Percentiles rank a stretch among this genome's conserved stretches.
These are phyloP conservation scores for Helogale parvula DNA, from an alignment of 2,113 vertebrate species.

Conservation along the genomic window DNA sequence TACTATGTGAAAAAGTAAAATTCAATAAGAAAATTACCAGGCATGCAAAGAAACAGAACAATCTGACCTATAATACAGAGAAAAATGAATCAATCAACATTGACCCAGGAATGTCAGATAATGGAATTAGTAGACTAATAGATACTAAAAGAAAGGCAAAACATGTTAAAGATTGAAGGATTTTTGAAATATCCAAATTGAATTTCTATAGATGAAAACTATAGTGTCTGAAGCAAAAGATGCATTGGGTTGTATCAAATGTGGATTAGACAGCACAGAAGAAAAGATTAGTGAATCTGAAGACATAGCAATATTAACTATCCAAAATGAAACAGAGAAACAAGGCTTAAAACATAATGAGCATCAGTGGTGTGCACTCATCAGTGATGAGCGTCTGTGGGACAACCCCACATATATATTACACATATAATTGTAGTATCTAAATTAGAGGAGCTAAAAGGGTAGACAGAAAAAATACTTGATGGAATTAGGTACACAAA, in stretches of 20 bases:
- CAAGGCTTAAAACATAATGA: neutral
- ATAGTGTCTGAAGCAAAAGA: neutral
- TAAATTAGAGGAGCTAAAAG: neutral
- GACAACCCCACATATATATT: neutral
- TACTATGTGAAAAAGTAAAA: neutral
- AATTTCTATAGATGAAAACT: neutral
- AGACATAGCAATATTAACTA: neutral
- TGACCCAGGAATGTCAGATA: neutral
- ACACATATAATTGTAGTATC: fast-evolving
- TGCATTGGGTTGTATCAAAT: neutral
- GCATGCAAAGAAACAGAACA: neutral
- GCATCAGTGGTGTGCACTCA: neutral
- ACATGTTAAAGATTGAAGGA: neutral
- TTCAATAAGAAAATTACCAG: neutral
- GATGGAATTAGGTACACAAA: neutral
- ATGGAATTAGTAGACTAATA: neutral
- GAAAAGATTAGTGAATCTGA: neutral
- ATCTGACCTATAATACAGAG: neutral
- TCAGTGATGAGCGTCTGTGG: neutral
- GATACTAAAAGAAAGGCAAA: neutral
- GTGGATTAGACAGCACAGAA: neutral
- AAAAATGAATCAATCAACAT: neutral
- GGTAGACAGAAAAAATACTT: neutral
- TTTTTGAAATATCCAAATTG: neutral
- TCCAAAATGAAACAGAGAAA: neutral